Conservation (phyloP, 92 coral and sea anemone species). For the Porites rus region DNA sequence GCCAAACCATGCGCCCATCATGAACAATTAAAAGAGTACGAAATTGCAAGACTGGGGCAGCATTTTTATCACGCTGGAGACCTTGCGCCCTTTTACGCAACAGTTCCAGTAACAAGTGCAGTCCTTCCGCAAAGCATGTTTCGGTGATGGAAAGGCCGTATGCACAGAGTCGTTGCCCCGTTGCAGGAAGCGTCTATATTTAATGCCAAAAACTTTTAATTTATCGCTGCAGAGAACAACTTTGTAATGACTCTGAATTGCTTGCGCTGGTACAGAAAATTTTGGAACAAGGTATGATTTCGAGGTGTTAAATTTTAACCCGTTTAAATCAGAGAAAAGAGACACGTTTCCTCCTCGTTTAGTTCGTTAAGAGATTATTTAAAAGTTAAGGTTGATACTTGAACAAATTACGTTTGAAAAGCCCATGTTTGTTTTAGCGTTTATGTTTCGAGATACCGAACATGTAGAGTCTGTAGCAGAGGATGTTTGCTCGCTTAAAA, state of each 20-base stretch:
- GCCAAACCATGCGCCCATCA: conserved; percentile 85
- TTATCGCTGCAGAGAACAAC: background rate
- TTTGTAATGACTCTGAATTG: background rate
- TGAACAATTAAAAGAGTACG: conserved; percentile 48
- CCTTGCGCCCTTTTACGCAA: conserved; percentile 33
- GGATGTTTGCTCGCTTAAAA: background rate
- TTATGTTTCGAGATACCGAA: background rate
- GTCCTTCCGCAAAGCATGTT: conserved; percentile 38
- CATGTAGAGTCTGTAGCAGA: background rate
- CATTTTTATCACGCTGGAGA: conserved; percentile 48
- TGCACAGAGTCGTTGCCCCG: background rate
- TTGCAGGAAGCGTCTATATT: background rate
- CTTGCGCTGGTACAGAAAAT: background rate
- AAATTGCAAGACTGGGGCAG: conserved; percentile 41
- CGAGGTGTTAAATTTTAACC: background rate
- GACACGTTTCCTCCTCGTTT: background rate
- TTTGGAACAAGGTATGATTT: conserved; percentile 1
- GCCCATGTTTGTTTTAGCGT: background rate
- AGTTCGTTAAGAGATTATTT: conserved; percentile 5
- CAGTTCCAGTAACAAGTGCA: conserved; percentile 20
- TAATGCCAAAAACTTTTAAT: background rate
- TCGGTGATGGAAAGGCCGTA: conserved; percentile 17
- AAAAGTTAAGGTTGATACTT: background rate
- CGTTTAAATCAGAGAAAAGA: background rate
- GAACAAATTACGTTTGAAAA: background rate